Percentiles rank a stretch among this genome's conserved stretches.
phyloP scores from a whole-genome alignment of 2,797 vertebrate species.

The Philypnodon macrostomus region DNA sequence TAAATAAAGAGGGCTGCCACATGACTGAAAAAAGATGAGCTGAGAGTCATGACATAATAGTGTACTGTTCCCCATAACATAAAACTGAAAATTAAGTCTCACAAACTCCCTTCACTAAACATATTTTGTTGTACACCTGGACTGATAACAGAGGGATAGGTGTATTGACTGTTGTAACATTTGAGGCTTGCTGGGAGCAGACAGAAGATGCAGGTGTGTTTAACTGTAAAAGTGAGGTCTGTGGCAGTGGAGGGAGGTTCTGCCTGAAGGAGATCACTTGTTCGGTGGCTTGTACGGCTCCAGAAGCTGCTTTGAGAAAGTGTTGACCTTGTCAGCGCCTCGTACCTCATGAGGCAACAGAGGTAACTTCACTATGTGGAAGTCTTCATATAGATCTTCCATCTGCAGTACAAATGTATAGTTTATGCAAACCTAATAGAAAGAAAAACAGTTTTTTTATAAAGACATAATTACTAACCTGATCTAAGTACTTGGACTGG shows the following conservation, averaged over 20 bases:
- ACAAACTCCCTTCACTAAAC: conserved; percentile 2
- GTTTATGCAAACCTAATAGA: no score
- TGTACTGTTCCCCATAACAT: conserved; percentile 17
- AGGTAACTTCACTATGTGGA: conserved; percentile 93
- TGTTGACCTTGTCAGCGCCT: conserved; percentile 91
- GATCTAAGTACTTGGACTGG: conserved; percentile 96
- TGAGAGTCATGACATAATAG: not conserved
- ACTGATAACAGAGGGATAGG: conserved; percentile 29
- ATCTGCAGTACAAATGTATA: conserved; percentile 72
- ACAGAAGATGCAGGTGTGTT: conserved; percentile 18
- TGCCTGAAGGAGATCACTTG: conserved; percentile 64
- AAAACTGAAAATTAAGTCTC: conserved; percentile 5
- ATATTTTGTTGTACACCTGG: conserved; percentile 2
- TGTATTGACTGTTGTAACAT: conserved; percentile 36
- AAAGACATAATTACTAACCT: no score
- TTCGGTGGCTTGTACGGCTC: conserved; percentile 91
- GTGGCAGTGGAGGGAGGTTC: conserved; percentile 17
- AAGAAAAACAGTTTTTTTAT: no score
- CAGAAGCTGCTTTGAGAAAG: conserved; percentile 90
- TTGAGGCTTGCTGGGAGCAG: conserved; percentile 27
- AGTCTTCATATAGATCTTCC: conserved; percentile 96
- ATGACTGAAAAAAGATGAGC: conserved; percentile 18
- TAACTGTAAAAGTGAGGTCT: conserved; percentile 39
- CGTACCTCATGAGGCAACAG: conserved; percentile 92
- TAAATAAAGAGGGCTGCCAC: conserved; percentile 26